Evolutionary conservation across 2,888 invertebrate species (phyloP).

Genomic region (Deroplatys truncata): DNA sequence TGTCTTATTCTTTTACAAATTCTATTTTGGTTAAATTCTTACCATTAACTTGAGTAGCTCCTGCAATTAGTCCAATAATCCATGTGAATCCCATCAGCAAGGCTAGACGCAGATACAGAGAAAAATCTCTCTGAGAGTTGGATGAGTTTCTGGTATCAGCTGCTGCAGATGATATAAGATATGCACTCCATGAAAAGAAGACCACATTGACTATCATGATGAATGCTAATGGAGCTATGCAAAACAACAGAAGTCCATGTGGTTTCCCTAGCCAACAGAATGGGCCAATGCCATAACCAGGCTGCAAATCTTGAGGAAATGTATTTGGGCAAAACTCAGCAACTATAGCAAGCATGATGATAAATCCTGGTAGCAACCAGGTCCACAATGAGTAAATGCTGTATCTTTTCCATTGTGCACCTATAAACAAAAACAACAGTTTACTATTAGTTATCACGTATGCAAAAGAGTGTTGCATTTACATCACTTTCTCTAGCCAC

Average conservation of each 20-base stretch:
- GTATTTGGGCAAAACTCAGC: not conserved
- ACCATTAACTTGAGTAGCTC: not conserved
- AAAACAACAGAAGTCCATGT: not conserved
- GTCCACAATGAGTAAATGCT: not conserved
- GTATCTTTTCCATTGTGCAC: not conserved
- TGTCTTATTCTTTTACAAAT: too few species aligned
- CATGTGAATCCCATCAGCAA: conserved; percentile 3
- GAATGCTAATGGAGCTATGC: not conserved
- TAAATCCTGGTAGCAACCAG: not conserved
- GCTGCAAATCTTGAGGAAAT: not conserved
- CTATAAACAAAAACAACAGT: not conserved
- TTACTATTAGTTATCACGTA: too few species aligned
- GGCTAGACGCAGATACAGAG: not conserved
- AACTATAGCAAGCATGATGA: not conserved
- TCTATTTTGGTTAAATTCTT: not conserved
- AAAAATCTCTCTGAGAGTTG: not conserved
- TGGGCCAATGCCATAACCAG: not conserved
- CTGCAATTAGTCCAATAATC: not conserved
- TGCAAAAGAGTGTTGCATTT: too few species aligned
- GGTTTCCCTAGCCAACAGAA: not conserved
- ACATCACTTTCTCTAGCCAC: too few species aligned
- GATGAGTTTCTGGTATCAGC: not conserved
- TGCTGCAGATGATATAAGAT: not conserved
- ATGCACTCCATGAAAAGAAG: not conserved
- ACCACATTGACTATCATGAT: not conserved